Percentiles rank a stretch among this genome's conserved stretches.
These are phyloP conservation scores for Ophion obscuratus DNA, from an alignment of 2,888 invertebrate species.

Conservation along the genomic window DNA sequence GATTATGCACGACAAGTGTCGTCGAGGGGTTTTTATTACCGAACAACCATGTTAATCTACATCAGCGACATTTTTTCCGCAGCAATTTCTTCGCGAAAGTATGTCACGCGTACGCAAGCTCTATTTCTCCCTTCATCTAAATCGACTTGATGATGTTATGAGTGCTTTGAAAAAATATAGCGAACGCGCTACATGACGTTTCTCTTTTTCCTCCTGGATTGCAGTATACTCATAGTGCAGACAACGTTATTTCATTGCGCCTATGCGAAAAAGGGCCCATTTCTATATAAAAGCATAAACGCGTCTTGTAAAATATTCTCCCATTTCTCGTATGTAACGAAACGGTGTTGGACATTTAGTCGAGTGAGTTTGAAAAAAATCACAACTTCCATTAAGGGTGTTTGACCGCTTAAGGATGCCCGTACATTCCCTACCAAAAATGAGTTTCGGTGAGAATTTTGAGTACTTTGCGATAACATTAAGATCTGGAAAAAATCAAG, in stretches of 20 bases:
- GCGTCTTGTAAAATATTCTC: no score
- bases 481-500: no score
- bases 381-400: no score
- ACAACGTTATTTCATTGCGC: background rate
- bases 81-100: slow-evolving; percentile 19
- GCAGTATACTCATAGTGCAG: background rate
- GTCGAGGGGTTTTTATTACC: slow-evolving; percentile 34
- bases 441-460: no score
- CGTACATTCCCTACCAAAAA: no score
- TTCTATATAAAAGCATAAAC: no score
- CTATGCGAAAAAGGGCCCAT: background rate
- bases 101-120: slow-evolving; percentile 37
- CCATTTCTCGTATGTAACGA: no score
- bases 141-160: slow-evolving; percentile 14
- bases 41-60: slow-evolving; percentile 39
- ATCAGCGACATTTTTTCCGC: slow-evolving; percentile 16
- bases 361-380: no score
- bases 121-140: background rate
- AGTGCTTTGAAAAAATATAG: slow-evolving; percentile 18
- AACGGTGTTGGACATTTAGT: no score
- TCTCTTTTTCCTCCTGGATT: background rate
- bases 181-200: background rate
- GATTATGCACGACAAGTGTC: slow-evolving; percentile 16
- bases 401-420: no score
- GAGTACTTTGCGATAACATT: no score